Conservation (phyloP, 2,888 invertebrate genomes). For the Boloria selene region DNA sequence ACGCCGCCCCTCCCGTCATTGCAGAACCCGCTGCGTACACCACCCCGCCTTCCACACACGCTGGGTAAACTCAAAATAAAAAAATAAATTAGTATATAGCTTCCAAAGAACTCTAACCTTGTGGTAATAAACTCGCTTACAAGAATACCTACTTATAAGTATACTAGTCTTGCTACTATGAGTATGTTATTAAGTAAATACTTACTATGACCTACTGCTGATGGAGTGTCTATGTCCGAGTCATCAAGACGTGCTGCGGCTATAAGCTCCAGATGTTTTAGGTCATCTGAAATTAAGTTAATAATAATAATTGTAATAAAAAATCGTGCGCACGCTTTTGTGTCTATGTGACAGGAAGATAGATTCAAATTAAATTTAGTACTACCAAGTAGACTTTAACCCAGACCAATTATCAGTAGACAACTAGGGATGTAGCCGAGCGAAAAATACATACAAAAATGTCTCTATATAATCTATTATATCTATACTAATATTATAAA, state of each 20-base stretch:
- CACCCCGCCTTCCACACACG: slow-evolving; percentile 87
- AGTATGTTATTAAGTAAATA: neutral
- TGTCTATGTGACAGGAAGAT: too few relatives aligned
- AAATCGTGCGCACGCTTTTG: too few relatives aligned
- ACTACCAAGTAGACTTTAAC: too few relatives aligned
- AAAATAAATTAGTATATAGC: slow-evolving; percentile 16
- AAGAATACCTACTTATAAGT: too few relatives aligned
- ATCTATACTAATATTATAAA: too few relatives aligned
- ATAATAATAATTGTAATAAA: neutral
- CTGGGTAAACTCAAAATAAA: slow-evolving; percentile 69
- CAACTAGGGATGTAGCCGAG: too few relatives aligned
- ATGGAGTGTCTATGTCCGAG: slow-evolving; percentile 42
- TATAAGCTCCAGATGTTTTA: slow-evolving; percentile 56
- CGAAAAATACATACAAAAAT: too few relatives aligned
- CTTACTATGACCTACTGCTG: slow-evolving; percentile 56
- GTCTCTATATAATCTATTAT: too few relatives aligned
- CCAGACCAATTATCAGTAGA: too few relatives aligned
- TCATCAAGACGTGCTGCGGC: slow-evolving; percentile 54
- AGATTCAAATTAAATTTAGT: too few relatives aligned
- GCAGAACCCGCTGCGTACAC: slow-evolving; percentile 91
- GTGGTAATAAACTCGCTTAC: too few relatives aligned
- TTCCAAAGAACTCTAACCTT: neutral
- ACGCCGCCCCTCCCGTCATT: slow-evolving; percentile 89
- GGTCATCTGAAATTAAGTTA: slow-evolving; percentile 54
- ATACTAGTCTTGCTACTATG: too few relatives aligned